A percentile compares a stretch with the other conserved stretches of the same genome.
These are phyloP conservation scores for Zoanthus sociatus DNA, from an alignment of 92 coral and sea anemone genomes.

Conservation along the genomic window DNA sequence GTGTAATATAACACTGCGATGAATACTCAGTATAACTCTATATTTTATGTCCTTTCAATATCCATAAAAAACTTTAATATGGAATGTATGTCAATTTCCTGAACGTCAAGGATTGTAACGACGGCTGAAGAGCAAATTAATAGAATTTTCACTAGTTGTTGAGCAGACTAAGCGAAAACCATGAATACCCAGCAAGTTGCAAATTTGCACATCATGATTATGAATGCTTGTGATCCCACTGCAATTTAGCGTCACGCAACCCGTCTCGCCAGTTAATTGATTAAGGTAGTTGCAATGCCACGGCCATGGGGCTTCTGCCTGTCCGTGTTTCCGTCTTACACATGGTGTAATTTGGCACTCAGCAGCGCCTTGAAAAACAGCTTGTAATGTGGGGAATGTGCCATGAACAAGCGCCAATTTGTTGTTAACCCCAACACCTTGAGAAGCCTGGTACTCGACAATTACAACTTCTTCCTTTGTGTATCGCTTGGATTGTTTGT, in stretches of 20 bases:
- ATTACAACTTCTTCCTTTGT: constrained; percentile 41
- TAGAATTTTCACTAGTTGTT: constrained; percentile 15
- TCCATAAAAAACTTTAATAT: neutral
- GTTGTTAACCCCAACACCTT: constrained; percentile 20
- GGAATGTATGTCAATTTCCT: neutral
- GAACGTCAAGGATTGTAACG: constrained; percentile 33
- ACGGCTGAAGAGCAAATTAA: constrained; percentile 38
- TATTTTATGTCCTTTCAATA: neutral
- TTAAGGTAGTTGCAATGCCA: constrained; percentile 47
- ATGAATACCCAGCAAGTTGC: constrained; percentile 40
- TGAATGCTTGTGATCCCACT: constrained; percentile 45
- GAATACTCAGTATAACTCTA: neutral
- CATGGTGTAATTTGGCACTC: constrained; percentile 46
- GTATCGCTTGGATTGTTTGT: constrained; percentile 25
- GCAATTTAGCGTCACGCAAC: constrained; percentile 45
- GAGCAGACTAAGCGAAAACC: constrained; percentile 46
- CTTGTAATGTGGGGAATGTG: constrained; percentile 31
- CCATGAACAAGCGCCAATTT: constrained; percentile 32
- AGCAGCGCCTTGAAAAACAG: constrained; percentile 33
- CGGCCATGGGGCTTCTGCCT: constrained; percentile 30
- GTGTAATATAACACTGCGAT: no score
- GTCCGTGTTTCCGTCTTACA: constrained; percentile 39
- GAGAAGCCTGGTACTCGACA: constrained; percentile 26
- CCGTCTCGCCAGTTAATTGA: constrained; percentile 35
- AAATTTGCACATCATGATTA: constrained; percentile 44